phyloP scores from a whole-genome alignment of 2,797 vertebrate species.

The Myoxocephalus aenaeus region DNA sequence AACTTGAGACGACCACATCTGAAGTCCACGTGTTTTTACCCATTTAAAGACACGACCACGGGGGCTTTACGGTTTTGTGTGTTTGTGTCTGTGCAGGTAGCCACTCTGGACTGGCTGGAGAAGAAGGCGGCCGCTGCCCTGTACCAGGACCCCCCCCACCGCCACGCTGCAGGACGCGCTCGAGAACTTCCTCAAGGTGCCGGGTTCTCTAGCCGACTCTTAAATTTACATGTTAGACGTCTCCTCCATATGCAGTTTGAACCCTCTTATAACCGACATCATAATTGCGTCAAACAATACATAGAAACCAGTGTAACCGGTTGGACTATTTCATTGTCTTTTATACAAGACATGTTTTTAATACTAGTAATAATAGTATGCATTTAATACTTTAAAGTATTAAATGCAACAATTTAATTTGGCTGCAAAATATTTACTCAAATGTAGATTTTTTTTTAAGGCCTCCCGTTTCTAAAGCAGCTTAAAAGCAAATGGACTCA shows the following conservation, averaged over 20 bases:
- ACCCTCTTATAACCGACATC: too few relatives aligned
- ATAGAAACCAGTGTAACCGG: too few relatives aligned
- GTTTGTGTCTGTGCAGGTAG: conserved; percentile 81
- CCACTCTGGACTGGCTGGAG: conserved; percentile 92
- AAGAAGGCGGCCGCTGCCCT: conserved; percentile 90
- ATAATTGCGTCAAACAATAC: too few relatives aligned
- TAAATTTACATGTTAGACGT: background rate
- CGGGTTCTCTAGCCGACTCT: background rate
- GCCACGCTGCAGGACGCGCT: conserved; percentile 90
- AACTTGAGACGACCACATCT: background rate
- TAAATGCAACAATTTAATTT: too few relatives aligned
- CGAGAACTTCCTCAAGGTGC: conserved; percentile 92
- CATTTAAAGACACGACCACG: background rate
- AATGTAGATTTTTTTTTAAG: too few relatives aligned
- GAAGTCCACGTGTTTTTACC: background rate
- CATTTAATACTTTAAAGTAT: too few relatives aligned
- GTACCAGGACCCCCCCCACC: conserved; percentile 83
- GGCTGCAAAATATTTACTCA: too few relatives aligned
- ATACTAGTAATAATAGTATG: too few relatives aligned
- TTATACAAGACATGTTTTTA: too few relatives aligned
- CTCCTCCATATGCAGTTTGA: background rate
- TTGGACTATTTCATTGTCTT: too few relatives aligned
- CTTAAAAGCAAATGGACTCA: too few relatives aligned
- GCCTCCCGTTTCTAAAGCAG: too few relatives aligned
- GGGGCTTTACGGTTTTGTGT: background rate